Percentiles rank a stretch among this genome's conserved stretches.
Conservation (phyloP, 2,113 vertebrate species). For the Microcebus lehilahytsara region DNA sequence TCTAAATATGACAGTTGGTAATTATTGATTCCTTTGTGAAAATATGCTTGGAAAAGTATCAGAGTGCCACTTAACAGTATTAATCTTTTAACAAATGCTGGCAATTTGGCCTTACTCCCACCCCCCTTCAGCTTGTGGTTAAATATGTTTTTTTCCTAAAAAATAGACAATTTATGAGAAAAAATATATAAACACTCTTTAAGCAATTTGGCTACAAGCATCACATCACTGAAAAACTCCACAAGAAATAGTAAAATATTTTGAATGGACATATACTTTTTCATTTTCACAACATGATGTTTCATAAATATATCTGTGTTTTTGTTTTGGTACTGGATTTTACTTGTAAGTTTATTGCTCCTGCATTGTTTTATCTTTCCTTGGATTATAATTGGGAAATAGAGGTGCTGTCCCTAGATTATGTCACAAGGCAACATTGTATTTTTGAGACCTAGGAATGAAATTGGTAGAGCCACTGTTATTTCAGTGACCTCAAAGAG, state of each 20-base stretch:
- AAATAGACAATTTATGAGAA: slow-evolving; percentile 78
- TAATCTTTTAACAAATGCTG: slow-evolving; percentile 74
- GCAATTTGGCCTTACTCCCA: slow-evolving; percentile 74
- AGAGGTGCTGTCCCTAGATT: slow-evolving; percentile 83
- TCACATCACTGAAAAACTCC: slow-evolving; percentile 79
- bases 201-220: slow-evolving; percentile 77
- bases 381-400: slow-evolving; percentile 66
- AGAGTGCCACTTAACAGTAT: slow-evolving; percentile 77
- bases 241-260: slow-evolving; percentile 73
- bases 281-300: slow-evolving; percentile 52
- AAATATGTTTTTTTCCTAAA: slow-evolving; percentile 75
- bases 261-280: slow-evolving; percentile 66
- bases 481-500: slow-evolving; percentile 82
- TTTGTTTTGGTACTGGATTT: slow-evolving; percentile 73
- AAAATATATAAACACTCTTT: slow-evolving; percentile 77
- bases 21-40: slow-evolving; percentile 79
- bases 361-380: slow-evolving; percentile 68
- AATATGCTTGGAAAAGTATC: slow-evolving; percentile 80
- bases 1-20: slow-evolving; percentile 71
- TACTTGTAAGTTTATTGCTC: slow-evolving; percentile 82
- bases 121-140: slow-evolving; percentile 64
- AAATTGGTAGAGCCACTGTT: slow-evolving; percentile 86
- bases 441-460: slow-evolving; percentile 81
- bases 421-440: slow-evolving; percentile 80
- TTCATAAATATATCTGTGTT: neutral